Evolutionary conservation across 2,113 vertebrate species (phyloP).

Genomic region (Campylomormyrus tamandua): DNA sequence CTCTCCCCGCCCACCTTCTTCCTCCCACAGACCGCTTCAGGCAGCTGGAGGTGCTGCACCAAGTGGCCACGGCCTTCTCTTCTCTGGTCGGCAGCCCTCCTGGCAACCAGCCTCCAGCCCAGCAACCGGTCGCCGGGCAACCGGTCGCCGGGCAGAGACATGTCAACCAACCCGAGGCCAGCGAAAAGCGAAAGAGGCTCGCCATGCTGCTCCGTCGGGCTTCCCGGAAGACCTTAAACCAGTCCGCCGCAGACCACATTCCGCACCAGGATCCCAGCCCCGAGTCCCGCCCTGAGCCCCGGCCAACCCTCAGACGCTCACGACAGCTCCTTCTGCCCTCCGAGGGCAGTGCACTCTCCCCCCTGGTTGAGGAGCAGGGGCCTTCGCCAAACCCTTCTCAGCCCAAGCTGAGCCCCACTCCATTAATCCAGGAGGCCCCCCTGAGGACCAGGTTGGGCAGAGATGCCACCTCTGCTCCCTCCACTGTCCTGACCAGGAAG

Average conservation of each 20-base stretch:
- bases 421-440: background rate
- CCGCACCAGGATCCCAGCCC: background rate
- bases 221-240: conserved; percentile 47
- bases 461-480: conserved; percentile 5
- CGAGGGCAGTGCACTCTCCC: conserved; percentile 35
- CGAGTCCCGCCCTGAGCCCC: background rate
- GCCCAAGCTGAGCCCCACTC: background rate
- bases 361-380: conserved; percentile 44
- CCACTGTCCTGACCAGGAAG: conserved; percentile 17
- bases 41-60: conserved; percentile 60
- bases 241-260: conserved; percentile 11
- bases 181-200: conserved; percentile 46
- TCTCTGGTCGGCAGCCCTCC: conserved; percentile 37
- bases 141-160: background rate
- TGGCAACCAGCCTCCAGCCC: background rate
- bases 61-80: conserved; percentile 58
- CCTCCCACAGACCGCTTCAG: conserved; percentile 51
- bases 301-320: conserved; percentile 30
- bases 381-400: conserved; percentile 14
- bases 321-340: conserved; percentile 12
- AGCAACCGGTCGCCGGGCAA: background rate
- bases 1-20: background rate
- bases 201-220: conserved; percentile 46
- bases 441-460: background rate
- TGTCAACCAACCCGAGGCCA: conserved; percentile 29